phyloP scores from a whole-genome alignment of 1,140 invertebrate genomes.

The Drosophila bocqueti region DNA sequence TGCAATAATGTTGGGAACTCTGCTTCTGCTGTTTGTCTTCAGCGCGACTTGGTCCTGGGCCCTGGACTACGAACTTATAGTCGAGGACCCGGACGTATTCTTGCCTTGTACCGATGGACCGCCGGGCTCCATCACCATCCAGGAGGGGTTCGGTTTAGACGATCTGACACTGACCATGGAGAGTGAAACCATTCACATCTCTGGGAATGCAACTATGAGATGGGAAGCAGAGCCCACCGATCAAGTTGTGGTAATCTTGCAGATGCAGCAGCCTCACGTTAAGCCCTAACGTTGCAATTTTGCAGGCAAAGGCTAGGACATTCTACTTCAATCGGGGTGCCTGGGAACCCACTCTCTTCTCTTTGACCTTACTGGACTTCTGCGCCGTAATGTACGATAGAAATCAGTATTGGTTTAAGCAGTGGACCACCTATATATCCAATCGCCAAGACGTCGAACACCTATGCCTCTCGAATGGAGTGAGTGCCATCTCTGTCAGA shows the following conservation, averaged over 20 bases:
- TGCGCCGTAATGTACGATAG: slow-evolving; percentile 56
- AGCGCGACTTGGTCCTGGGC: slow-evolving; percentile 8
- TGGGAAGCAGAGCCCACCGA: slow-evolving; percentile 59
- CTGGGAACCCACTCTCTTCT: slow-evolving; percentile 62
- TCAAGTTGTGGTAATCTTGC: slow-evolving; percentile 45
- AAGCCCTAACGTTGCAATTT: neutral
- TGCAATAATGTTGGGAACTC: slow-evolving; percentile 29
- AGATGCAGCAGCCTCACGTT: no score
- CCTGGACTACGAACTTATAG: slow-evolving; percentile 39
- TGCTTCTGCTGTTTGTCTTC: slow-evolving; percentile 25
- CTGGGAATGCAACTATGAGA: slow-evolving; percentile 33
- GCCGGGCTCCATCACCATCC: slow-evolving; percentile 10
- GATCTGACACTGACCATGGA: slow-evolving; percentile 22
- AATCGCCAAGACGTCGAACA: slow-evolving; percentile 12
- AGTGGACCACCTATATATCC: slow-evolving; percentile 27
- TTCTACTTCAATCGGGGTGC: slow-evolving; percentile 46
- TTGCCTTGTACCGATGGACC: slow-evolving; percentile 28
- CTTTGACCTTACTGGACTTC: slow-evolving; percentile 41
- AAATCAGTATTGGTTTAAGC: slow-evolving; percentile 66
- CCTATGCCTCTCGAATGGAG: slow-evolving; percentile 43
- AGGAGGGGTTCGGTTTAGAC: slow-evolving; percentile 16
- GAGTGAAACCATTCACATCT: slow-evolving; percentile 32
- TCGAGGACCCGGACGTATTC: slow-evolving; percentile 63
- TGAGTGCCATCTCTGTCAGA: slow-evolving; percentile 26
- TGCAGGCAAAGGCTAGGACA: slow-evolving; percentile 6